These are phyloP conservation scores for Drosophila ogumai DNA, from an alignment of 1,140 invertebrate genomes.

Conservation along the genomic window DNA sequence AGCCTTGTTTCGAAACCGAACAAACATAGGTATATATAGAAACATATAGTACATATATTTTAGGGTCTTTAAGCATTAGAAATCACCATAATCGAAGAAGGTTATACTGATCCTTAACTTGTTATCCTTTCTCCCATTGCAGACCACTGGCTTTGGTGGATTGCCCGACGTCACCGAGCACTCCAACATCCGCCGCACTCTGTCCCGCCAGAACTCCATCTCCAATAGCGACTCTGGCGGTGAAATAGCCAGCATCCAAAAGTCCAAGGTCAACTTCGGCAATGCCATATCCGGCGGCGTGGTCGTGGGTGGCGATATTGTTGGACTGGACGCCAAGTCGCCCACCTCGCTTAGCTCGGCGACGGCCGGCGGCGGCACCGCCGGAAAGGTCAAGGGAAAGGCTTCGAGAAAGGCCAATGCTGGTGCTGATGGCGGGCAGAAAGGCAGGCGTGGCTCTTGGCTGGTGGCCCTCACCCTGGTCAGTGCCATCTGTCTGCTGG, in stretches of 20 bases:
- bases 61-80: not conserved
- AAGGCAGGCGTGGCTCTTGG: conserved; percentile 72
- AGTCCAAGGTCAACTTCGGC: conserved; percentile 79
- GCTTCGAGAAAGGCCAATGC: conserved; percentile 49
- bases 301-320: conserved; percentile 67
- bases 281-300: conserved; percentile 57
- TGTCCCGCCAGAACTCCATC: conserved; percentile 83
- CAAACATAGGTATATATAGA: not conserved
- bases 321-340: conserved; percentile 67
- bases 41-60: not conserved
- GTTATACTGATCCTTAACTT: not conserved
- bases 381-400: conserved; percentile 56
- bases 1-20: conserved; percentile 13
- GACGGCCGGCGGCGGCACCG: conserved; percentile 36
- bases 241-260: conserved; percentile 78
- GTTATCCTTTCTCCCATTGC: conserved; percentile 19
- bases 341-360: conserved; percentile 61
- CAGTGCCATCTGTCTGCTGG: conserved; percentile 74
- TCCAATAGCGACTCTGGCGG: conserved; percentile 83
- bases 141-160: conserved; percentile 84
- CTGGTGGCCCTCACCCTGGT: conserved; percentile 73
- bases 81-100: not conserved
- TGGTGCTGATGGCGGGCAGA: conserved; percentile 39
- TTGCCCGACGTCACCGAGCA: conserved; percentile 84
- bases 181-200: conserved; percentile 80